Conservation (phyloP, 2,888 invertebrate species). For the Julus scandinavius region DNA sequence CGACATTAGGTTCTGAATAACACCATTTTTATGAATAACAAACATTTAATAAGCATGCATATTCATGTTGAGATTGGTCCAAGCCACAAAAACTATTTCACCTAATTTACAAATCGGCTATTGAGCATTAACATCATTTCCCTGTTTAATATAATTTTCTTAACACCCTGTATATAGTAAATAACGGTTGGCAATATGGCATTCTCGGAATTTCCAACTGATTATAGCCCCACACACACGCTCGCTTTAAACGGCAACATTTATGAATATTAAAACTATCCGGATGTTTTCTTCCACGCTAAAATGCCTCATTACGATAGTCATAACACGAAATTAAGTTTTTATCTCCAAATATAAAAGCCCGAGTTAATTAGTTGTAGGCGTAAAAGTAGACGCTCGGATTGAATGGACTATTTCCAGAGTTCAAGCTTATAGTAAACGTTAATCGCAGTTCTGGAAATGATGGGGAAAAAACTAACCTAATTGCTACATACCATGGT, state of each 20-base stretch:
- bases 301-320: not conserved
- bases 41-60: no score
- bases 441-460: not conserved
- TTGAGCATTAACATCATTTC: no score
- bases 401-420: not conserved
- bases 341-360: not conserved
- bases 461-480: no score
- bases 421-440: not conserved
- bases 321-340: not conserved
- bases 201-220: not conserved
- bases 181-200: not conserved
- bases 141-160: no score
- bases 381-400: not conserved
- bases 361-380: not conserved
- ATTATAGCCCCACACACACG: not conserved
- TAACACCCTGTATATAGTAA: not conserved
- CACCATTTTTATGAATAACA: no score
- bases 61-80: no score
- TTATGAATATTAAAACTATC: not conserved
- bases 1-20: no score
- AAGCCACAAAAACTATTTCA: no score
- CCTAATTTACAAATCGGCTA: no score
- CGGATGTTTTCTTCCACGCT: not conserved
- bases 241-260: not conserved
- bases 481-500: not conserved